A percentile compares a stretch with the other conserved stretches of the same genome.
phyloP scores from a whole-genome alignment of 2,888 invertebrate species.

The Aphodius sticticus region DNA sequence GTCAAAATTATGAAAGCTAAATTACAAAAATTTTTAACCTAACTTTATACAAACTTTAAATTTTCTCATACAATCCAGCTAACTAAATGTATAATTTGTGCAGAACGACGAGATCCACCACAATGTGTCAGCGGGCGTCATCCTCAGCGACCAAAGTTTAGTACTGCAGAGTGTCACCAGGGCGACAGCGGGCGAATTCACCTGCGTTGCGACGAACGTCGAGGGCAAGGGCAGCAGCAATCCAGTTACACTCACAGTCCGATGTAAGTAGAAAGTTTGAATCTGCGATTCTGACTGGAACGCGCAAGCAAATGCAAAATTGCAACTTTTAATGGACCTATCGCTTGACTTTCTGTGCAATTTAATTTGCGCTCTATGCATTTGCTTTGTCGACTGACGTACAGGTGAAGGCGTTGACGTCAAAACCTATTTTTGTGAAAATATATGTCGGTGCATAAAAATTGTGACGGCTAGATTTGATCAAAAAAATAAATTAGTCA shows the following conservation, averaged over 20 bases:
- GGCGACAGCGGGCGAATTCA: constrained; percentile 86
- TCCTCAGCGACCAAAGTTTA: constrained; percentile 85
- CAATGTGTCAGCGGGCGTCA: constrained; percentile 81
- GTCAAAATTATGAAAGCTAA: background rate
- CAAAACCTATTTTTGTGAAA: too few relatives aligned
- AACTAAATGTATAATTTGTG: constrained; percentile 39
- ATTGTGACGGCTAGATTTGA: too few relatives aligned
- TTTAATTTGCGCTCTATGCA: too few relatives aligned
- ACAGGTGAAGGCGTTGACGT: too few relatives aligned
- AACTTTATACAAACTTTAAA: background rate
- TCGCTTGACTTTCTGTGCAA: background rate
- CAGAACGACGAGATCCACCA: constrained; percentile 85
- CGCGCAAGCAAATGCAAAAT: background rate
- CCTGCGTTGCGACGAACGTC: constrained; percentile 84
- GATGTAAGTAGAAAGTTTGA: constrained; percentile 67
- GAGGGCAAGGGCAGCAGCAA: constrained; percentile 84
- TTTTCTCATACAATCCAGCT: background rate
- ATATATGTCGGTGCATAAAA: too few relatives aligned
- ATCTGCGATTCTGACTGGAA: constrained; percentile 4
- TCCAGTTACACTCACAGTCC: constrained; percentile 72
- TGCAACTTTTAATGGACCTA: constrained; percentile 20
- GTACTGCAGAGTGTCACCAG: constrained; percentile 86
- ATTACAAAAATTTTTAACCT: background rate
- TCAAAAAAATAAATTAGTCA: too few relatives aligned
- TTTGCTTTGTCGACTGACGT: too few relatives aligned